Evolutionary conservation across 2,888 invertebrate species (phyloP).

Genomic region (Sminthurides aquaticus): DNA sequence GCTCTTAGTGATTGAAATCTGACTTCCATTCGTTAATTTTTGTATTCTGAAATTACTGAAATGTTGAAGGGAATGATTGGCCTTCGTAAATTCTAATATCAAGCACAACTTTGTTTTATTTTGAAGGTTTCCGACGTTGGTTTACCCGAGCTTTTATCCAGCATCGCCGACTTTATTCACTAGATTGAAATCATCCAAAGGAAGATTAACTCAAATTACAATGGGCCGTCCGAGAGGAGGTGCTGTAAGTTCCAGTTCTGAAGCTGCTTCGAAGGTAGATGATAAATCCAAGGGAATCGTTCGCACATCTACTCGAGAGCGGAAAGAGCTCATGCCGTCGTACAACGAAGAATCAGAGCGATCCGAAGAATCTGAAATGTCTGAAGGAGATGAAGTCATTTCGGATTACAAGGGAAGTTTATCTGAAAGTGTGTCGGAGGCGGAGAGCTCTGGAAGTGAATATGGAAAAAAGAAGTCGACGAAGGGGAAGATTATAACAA

Average conservation of each 20-base stretch:
- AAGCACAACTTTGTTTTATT: no score
- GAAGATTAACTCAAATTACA: neutral
- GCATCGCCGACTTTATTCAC: no score
- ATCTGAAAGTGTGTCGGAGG: conserved; percentile 16
- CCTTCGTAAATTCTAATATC: no score
- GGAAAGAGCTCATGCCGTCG: conserved; percentile 12
- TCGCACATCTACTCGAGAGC: conserved; percentile 14
- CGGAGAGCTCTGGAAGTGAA: conserved; percentile 39
- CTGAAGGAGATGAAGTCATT: conserved; percentile 15
- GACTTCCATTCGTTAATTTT: no score
- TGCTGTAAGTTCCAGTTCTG: conserved; percentile 13
- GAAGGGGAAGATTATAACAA: conserved; percentile 8
- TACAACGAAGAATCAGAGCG: conserved; percentile 13
- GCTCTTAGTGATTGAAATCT: no score
- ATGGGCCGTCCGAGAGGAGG: conserved; percentile 22
- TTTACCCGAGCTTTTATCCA: no score
- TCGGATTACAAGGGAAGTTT: conserved; percentile 4
- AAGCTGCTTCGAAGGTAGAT: conserved; percentile 11
- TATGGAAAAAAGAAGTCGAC: conserved; percentile 37
- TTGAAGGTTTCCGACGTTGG: no score
- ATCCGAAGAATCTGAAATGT: conserved; percentile 29
- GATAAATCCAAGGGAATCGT: neutral
- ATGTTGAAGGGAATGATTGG: no score
- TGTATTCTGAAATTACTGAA: no score
- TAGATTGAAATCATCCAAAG: no score